Conservation (phyloP, 2,888 invertebrate genomes). For the Formica aserva region DNA sequence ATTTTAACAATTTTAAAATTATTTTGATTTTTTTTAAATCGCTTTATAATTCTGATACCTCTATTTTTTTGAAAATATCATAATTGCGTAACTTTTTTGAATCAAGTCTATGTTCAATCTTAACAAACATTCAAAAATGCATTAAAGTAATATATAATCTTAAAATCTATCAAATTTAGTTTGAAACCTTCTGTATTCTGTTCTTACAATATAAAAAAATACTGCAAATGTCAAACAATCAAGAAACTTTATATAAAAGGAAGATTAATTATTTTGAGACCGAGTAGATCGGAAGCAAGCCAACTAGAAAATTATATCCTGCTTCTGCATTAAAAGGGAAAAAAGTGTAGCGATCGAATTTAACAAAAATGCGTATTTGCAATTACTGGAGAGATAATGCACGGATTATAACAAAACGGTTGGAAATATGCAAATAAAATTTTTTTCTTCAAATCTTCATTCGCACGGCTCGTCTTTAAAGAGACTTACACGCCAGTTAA, state of each 20-base stretch:
- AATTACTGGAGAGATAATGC: not conserved
- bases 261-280: not conserved
- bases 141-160: not conserved
- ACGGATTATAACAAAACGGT: not conserved
- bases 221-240: not conserved
- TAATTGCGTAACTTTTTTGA: not conserved
- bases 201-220: not conserved
- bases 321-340: not conserved
- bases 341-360: not conserved
- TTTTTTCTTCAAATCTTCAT: constrained; percentile 21
- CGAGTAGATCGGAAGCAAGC: not conserved
- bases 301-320: not conserved
- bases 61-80: not conserved
- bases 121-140: not conserved
- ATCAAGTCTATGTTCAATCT: not conserved
- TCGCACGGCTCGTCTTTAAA: constrained; percentile 40
- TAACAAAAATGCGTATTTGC: not conserved
- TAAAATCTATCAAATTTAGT: not conserved
- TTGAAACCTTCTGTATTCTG: not conserved
- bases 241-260: not conserved
- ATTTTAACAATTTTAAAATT: not conserved
- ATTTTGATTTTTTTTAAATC: not conserved
- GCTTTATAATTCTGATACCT: not conserved
- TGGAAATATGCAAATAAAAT: not conserved
- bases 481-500: constrained; percentile 69